These are phyloP conservation scores for Xiphophorus birchmanni DNA, from an alignment of 2,797 vertebrate genomes.

Conservation along the genomic window DNA sequence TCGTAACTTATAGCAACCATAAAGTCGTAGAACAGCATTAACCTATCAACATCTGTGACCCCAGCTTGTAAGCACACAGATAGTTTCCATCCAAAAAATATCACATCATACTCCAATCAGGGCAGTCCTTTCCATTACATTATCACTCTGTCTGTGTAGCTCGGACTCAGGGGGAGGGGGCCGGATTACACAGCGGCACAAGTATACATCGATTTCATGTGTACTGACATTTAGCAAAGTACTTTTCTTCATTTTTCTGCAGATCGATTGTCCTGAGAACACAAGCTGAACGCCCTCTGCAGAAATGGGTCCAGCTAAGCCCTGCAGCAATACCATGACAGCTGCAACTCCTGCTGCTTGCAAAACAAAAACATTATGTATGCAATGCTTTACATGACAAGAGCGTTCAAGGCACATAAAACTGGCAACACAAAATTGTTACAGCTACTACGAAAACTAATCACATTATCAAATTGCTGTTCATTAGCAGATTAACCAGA, in stretches of 20 bases:
- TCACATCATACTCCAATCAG: constrained; percentile 48
- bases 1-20: constrained; percentile 19
- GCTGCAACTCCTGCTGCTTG: constrained; percentile 21
- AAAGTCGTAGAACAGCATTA: constrained; percentile 30
- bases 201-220: constrained; percentile 67
- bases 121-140: constrained; percentile 47
- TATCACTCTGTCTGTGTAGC: constrained; percentile 25
- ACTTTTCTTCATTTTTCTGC: constrained; percentile 66
- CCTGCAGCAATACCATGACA: constrained; percentile 8
- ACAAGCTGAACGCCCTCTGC: constrained; percentile 31
- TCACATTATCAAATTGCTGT: constrained; percentile 14
- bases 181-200: constrained; percentile 44
- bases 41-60: constrained; percentile 28
- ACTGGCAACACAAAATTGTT: constrained; percentile 11
- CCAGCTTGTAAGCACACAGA: constrained; percentile 26
- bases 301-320: constrained; percentile 18
- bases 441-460: not conserved
- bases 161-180: constrained; percentile 19
- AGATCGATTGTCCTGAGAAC: constrained; percentile 52
- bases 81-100: constrained; percentile 39
- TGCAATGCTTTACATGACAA: constrained; percentile 9
- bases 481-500: constrained; percentile 4
- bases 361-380: constrained; percentile 22
- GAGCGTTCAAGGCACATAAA: not conserved
- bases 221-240: constrained; percentile 69